These are phyloP conservation scores for Poecilia wingei DNA, from an alignment of 2,797 vertebrate genomes.

Conservation along the genomic window DNA sequence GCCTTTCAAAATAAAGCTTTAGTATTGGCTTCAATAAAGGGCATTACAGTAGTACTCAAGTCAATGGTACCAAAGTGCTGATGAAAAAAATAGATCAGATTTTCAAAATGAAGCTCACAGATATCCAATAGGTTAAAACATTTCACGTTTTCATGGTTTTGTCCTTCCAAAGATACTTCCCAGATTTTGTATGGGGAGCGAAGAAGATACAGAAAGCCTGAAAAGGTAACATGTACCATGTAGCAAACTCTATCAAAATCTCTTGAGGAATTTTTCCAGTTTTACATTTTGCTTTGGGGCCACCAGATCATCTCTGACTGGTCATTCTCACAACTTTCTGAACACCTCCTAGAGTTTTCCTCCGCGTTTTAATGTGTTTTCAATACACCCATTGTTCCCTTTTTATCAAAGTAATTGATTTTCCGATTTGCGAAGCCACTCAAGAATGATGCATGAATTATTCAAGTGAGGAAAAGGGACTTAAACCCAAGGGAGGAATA, in stretches of 20 bases:
- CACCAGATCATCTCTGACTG: neutral
- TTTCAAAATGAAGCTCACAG: neutral
- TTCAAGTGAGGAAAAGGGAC: neutral
- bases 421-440: slow-evolving; percentile 1
- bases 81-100: neutral
- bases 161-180: neutral
- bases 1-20: neutral
- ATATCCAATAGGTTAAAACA: neutral
- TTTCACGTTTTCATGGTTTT: neutral
- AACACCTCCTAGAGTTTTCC: neutral
- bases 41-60: neutral
- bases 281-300: neutral
- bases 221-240: neutral
- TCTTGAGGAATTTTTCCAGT: neutral
- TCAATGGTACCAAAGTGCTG: neutral
- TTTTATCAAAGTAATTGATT: neutral
- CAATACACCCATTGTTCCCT: neutral
- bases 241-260: neutral
- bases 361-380: neutral
- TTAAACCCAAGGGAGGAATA: neutral
- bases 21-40: neutral
- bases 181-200: neutral
- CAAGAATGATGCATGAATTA: neutral
- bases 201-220: neutral
- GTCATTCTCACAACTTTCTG: neutral